These are phyloP conservation scores for Microplitis mediator DNA, from an alignment of 1,140 invertebrate species.

Conservation along the genomic window DNA sequence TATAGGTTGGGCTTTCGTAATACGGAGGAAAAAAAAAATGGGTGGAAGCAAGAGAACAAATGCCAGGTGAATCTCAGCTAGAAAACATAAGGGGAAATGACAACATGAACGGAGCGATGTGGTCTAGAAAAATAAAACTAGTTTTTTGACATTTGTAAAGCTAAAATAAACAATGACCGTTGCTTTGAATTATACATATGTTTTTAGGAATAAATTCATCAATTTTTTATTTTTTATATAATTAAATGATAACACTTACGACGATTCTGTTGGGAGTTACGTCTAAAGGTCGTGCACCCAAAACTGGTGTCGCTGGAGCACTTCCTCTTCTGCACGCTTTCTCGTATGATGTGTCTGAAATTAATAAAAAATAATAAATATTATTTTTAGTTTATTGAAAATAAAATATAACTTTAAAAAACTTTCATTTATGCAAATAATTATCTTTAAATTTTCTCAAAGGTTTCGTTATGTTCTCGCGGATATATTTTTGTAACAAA, in stretches of 20 bases:
- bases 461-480: too few species aligned
- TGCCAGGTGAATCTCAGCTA: background rate
- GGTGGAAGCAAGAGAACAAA: background rate
- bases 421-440: too few species aligned
- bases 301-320: constrained; percentile 80
- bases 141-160: constrained; percentile 5
- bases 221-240: constrained; percentile 9
- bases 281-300: constrained; percentile 69
- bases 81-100: background rate
- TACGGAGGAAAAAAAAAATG: background rate
- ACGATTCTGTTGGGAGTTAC: constrained; percentile 75
- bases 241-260: constrained; percentile 60
- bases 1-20: too few species aligned
- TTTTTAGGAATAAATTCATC: too few species aligned
- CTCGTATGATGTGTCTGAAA: constrained; percentile 88
- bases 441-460: too few species aligned
- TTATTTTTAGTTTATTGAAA: too few species aligned
- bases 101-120: background rate
- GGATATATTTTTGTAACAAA: too few species aligned
- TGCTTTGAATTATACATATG: background rate
- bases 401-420: too few species aligned
- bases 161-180: constrained; percentile 24
- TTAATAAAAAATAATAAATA: constrained; percentile 29
- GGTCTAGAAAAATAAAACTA: constrained; percentile 8
- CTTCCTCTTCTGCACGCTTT: constrained; percentile 85